Base-by-base conservation (phyloP, 35 echinoderm and acorn worm species). In the Acanthaster planci region DNA sequence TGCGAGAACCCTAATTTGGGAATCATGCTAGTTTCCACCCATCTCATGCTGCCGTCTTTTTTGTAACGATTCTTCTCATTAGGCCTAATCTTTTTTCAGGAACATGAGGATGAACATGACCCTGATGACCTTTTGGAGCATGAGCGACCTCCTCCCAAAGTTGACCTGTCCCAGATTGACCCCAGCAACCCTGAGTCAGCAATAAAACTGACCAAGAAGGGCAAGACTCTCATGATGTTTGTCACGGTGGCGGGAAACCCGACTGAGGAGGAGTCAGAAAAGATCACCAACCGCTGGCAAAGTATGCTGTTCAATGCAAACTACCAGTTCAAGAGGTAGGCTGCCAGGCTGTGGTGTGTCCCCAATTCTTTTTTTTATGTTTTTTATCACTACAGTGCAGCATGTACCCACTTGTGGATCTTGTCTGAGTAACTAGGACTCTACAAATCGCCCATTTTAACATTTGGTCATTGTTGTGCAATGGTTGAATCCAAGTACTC, bases 181-280 rank as follows among this genome's bases (percentile, higher is more conserved):
- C 42, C 82, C 5, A 84, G 55, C 0, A 76, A 97, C 38, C 95
- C 95, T 23, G 95, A 97, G 55, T 12, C 55, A 5, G 85, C 90
- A 77, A 57, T 97, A 17, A 82, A 97, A 77, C 84, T 93, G 80
- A 93, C 92, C 36, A 97, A 97, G 86, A 93, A 90, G 78, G 95
- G 95, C 21, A 84, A 90, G 47, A 93, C 95, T 9, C 21, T 97
- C 35, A 97, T 97, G 95, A 78, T 93, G 88, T 97, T 97, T 89
- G 95, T 93, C 7, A 84, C 88, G 0, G 82, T 97, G 0, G 93
- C 95, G 44, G 95, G 88, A 0, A 88, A 93, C 37, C 95, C 95
- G 22, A 88, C 91, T 12, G 72, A 82, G 80, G 85, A 93, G 34
- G 95, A 97, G 58, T 68, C 91, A 7, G 95, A 97, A 77, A 83